Conservation (phyloP, 2,113 vertebrate genomes). For the Gavia stellata region DNA sequence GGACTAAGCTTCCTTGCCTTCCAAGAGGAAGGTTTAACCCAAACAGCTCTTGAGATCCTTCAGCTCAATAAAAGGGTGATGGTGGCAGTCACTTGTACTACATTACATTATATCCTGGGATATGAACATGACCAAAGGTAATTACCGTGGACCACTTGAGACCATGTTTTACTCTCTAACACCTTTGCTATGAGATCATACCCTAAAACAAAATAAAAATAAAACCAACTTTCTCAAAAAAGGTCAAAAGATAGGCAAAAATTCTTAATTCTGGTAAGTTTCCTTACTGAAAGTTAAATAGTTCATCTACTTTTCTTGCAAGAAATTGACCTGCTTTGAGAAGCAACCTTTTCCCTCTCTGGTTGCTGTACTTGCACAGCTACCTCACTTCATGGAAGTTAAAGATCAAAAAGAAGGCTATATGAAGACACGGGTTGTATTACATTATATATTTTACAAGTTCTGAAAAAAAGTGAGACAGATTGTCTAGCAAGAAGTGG, state of each 20-base stretch:
- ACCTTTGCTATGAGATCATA: not conserved
- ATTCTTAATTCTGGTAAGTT: no score
- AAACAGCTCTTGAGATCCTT: not conserved
- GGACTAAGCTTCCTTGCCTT: not conserved
- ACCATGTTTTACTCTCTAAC: not conserved
- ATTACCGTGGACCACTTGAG: not conserved
- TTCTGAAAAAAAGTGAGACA: not conserved
- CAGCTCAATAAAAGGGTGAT: not conserved
- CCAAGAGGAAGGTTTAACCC: not conserved
- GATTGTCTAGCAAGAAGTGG: not conserved
- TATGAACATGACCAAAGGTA: not conserved
- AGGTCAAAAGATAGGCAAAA: not conserved
- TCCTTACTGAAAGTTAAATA: not conserved
- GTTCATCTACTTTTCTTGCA: not conserved
- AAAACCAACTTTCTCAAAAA: not conserved
- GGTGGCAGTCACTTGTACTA: not conserved
- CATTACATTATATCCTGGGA: not conserved
- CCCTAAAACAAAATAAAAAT: not conserved
- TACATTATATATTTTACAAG: not conserved
- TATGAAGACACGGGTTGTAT: not conserved
- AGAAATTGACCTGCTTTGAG: not conserved
- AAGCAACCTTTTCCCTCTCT: not conserved
- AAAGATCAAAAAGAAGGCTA: not conserved
- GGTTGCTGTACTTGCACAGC: not conserved
- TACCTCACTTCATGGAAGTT: not conserved